phyloP scores from a whole-genome alignment of 2,888 invertebrate genomes.

The Athrips mouffetella region DNA sequence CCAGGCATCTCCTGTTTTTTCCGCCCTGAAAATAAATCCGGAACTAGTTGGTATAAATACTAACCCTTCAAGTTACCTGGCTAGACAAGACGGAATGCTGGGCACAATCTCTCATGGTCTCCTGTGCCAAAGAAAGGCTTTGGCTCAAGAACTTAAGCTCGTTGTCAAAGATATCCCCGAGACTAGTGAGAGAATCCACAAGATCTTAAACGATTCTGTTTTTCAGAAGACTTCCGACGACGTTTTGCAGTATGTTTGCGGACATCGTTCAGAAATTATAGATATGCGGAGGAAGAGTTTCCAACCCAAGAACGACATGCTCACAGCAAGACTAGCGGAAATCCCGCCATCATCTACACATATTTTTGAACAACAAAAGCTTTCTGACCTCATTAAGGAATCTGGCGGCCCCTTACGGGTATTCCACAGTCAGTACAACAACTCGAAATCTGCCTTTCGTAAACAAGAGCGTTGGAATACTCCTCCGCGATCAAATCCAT shows the following conservation, averaged over 20 bases:
- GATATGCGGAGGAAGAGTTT: constrained; percentile 9
- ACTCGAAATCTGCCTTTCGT: not conserved
- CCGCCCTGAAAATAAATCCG: not conserved
- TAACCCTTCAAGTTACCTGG: not conserved
- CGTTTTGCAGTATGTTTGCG: constrained; percentile 23
- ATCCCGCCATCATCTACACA: constrained; percentile 9
- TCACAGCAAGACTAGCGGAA: not conserved
- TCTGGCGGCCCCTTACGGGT: not conserved
- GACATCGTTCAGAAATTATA: constrained; percentile 20
- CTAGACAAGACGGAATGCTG: not conserved
- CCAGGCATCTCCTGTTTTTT: constrained; percentile 15
- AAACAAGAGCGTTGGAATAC: not conserved
- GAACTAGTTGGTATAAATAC: constrained; percentile 1
- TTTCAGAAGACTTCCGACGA: constrained; percentile 19
- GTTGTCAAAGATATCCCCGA: constrained; percentile 11
- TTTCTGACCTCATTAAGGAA: not conserved
- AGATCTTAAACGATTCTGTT: constrained; percentile 13
- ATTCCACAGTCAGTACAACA: too few species aligned
- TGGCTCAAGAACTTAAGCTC: constrained; percentile 8
- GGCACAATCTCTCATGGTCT: constrained; percentile 3
- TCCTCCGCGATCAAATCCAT: too few species aligned
- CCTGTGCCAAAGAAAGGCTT: not conserved
- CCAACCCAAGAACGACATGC: not conserved
- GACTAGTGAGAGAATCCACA: constrained; percentile 3
- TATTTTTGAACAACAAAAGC: constrained; percentile 4